A percentile compares a stretch with the other conserved stretches of the same genome.
phyloP scores from a whole-genome alignment of 2,888 invertebrate species.

The Drosophila kambysellisi region DNA sequence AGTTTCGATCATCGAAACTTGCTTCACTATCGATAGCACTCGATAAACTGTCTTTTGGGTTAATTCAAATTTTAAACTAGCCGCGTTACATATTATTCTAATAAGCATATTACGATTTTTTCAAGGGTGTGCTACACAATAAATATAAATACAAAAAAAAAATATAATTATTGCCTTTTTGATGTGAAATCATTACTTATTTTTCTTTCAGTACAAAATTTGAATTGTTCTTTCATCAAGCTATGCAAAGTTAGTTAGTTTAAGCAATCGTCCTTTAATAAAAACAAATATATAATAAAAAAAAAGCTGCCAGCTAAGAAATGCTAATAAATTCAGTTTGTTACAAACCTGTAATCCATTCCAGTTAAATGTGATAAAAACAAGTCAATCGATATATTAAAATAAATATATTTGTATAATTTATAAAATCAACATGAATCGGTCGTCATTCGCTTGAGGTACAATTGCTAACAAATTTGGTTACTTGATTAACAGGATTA shows the following conservation, averaged over 20 bases:
- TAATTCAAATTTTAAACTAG: background rate
- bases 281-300: background rate
- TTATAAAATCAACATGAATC: slow-evolving; percentile 64
- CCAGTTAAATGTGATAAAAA: background rate
- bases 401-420: slow-evolving; percentile 56
- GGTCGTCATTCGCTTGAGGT: slow-evolving; percentile 52
- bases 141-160: background rate
- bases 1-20: background rate
- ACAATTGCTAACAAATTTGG: slow-evolving; percentile 61
- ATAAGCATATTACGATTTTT: background rate
- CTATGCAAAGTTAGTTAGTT: background rate
- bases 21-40: background rate
- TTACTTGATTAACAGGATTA: slow-evolving; percentile 49
- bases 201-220: background rate
- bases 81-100: background rate
- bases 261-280: background rate
- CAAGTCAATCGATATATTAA: slow-evolving; percentile 19
- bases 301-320: background rate
- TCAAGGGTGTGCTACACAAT: background rate
- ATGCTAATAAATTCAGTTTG: background rate
- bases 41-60: background rate
- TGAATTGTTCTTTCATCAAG: background rate
- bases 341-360: background rate
- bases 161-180: background rate
- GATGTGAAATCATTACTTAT: background rate